Conservation (phyloP, 2,113 vertebrate genomes). For the Rhizomys pruinosus region DNA sequence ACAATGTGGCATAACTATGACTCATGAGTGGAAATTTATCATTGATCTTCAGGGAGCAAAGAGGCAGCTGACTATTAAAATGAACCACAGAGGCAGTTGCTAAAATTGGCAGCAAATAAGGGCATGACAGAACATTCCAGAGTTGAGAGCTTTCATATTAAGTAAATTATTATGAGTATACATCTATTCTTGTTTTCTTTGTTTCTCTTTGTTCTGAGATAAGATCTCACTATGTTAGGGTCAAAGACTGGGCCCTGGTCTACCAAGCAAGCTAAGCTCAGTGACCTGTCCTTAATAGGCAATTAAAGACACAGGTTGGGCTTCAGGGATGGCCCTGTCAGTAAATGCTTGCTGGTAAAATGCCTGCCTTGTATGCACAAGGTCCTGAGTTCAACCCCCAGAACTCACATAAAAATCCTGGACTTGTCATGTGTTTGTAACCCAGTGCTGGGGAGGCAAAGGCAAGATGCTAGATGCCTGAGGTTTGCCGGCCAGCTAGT, state of each 20-base stretch:
- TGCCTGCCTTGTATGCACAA: not conserved
- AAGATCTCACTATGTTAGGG: not conserved
- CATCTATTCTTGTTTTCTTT: not conserved
- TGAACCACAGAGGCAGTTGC: not conserved
- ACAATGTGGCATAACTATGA: conserved; percentile 41
- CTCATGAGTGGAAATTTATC: not conserved
- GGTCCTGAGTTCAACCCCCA: not conserved
- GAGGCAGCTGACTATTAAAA: not conserved
- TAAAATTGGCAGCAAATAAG: not conserved
- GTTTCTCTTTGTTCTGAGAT: not conserved
- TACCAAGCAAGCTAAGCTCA: not conserved
- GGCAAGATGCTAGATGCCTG: not conserved
- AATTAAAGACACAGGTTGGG: not conserved
- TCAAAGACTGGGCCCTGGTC: not conserved
- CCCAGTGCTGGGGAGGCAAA: not conserved
- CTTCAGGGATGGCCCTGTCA: too few relatives aligned
- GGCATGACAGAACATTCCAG: not conserved
- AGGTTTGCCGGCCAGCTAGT: not conserved
- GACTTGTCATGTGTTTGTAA: not conserved
- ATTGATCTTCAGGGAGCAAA: conserved; percentile 16
- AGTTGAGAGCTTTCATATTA: not conserved
- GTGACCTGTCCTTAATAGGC: not conserved
- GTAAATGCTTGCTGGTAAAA: not conserved
- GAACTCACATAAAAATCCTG: not conserved
- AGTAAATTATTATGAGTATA: not conserved